These are phyloP conservation scores for Antheraea mylitta DNA, from an alignment of 1,140 invertebrate genomes.

Conservation along the genomic window DNA sequence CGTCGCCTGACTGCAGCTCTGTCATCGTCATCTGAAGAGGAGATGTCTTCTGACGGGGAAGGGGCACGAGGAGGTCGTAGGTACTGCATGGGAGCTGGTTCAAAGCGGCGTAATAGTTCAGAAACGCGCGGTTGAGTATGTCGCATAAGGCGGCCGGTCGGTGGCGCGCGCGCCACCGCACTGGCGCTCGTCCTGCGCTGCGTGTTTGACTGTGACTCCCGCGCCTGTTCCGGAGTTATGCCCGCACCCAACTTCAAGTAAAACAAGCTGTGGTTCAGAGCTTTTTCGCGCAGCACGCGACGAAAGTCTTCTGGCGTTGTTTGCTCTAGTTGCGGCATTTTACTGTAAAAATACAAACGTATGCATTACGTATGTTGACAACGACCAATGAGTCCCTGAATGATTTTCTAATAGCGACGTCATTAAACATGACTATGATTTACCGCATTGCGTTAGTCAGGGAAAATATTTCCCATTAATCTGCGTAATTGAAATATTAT, in stretches of 20 bases:
- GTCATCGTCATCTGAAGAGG: constrained; percentile 69
- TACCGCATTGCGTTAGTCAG: not conserved
- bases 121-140: constrained; percentile 62
- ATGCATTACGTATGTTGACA: not conserved
- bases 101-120: constrained; percentile 60
- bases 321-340: constrained; percentile 66
- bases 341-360: not conserved
- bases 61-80: constrained; percentile 58
- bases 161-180: constrained; percentile 52
- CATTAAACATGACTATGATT: not conserved
- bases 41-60: constrained; percentile 62
- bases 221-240: constrained; percentile 41
- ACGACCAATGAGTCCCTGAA: not conserved
- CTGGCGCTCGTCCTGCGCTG: constrained; percentile 39
- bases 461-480: not conserved
- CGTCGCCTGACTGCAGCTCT: constrained; percentile 62
- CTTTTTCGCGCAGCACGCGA: constrained; percentile 70
- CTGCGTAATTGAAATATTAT: not conserved
- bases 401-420: not conserved
- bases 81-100: constrained; percentile 68
- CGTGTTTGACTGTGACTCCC: constrained; percentile 30
- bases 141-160: constrained; percentile 50
- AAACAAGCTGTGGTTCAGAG: constrained; percentile 71
- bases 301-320: constrained; percentile 68
- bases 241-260: constrained; percentile 71